Conservation (phyloP, 1,140 invertebrate species). For the Grapholita molesta region DNA sequence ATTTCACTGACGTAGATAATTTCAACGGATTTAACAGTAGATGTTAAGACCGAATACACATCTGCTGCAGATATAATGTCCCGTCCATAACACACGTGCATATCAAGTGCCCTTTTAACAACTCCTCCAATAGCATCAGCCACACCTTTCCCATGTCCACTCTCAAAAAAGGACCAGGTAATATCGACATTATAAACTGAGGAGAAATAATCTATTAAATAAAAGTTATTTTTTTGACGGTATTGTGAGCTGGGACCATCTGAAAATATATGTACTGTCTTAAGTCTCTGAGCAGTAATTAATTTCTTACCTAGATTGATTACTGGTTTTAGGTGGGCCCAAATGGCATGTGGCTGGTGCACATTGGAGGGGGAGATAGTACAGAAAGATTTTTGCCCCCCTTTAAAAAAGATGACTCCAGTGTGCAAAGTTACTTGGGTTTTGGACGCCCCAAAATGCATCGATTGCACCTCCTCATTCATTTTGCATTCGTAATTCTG, state of each 20-base stretch:
- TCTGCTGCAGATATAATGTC: conserved; percentile 22
- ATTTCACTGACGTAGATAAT: neutral
- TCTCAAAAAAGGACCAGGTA: conserved; percentile 25
- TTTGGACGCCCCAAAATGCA: conserved; percentile 33
- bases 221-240: neutral
- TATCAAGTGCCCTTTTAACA: conserved; percentile 21
- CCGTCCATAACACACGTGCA: conserved; percentile 16
- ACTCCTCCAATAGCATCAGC: conserved; percentile 25
- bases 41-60: neutral
- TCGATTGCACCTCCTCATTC: conserved; percentile 30
- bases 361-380: neutral
- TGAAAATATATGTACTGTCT: neutral
- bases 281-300: no score
- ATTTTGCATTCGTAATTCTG: conserved; percentile 38
- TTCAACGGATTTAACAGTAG: neutral
- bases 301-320: neutral
- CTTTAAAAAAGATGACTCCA: conserved; percentile 10
- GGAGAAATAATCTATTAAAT: neutral
- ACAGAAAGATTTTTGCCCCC: conserved; percentile 6
- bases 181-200: neutral
- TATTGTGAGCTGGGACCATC: neutral
- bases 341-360: neutral
- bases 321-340: neutral
- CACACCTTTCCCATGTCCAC: conserved; percentile 24
- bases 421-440: conserved; percentile 28